Percentiles rank a stretch among this genome's conserved stretches.
These are phyloP conservation scores for Epizoanthus ramosus DNA, from an alignment of 92 coral and sea anemone species.

Conservation along the genomic window DNA sequence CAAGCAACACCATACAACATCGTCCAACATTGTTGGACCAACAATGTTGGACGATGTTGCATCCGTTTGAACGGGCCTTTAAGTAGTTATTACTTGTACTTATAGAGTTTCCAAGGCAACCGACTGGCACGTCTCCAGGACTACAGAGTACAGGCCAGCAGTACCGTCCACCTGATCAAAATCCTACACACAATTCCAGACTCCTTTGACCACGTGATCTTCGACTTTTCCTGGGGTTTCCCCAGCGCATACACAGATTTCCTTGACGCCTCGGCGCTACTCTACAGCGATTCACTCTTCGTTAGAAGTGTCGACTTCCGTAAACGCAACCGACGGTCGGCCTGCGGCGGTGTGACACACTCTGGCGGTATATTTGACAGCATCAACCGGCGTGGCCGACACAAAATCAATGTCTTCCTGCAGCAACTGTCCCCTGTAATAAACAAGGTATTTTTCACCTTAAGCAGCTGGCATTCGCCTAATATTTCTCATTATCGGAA, in stretches of 20 bases:
- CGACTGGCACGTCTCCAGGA: not conserved
- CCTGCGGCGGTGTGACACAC: not conserved
- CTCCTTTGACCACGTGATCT: conserved; percentile 28
- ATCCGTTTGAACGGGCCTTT: too few relatives aligned
- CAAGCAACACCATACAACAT: too few relatives aligned
- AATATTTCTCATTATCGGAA: conserved; percentile 35
- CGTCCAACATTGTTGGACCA: conserved; percentile 27
- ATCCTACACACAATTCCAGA: conserved; percentile 17
- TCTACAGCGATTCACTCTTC: conserved; percentile 7
- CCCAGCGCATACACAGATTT: conserved; percentile 10
- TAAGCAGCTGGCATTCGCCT: conserved; percentile 32
- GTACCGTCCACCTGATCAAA: conserved; percentile 17
- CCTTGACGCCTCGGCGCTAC: conserved; percentile 28
- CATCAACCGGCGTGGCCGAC: not conserved
- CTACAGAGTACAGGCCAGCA: conserved; percentile 7
- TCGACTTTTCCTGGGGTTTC: conserved; percentile 29
- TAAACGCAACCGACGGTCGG: not conserved
- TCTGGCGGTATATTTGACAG: not conserved
- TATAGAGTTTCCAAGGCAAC: too few relatives aligned
- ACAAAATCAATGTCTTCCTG: conserved; percentile 12
- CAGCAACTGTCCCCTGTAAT: not conserved
- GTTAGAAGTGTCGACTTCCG: conserved; percentile 9
- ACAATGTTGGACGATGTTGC: too few relatives aligned
- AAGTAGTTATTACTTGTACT: conserved; percentile 7
- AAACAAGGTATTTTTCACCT: conserved; percentile 25